Percentiles rank a stretch among this genome's conserved stretches.
Evolutionary conservation across 2,113 vertebrate genomes (phyloP).

Genomic region (Prunella fulvescens): DNA sequence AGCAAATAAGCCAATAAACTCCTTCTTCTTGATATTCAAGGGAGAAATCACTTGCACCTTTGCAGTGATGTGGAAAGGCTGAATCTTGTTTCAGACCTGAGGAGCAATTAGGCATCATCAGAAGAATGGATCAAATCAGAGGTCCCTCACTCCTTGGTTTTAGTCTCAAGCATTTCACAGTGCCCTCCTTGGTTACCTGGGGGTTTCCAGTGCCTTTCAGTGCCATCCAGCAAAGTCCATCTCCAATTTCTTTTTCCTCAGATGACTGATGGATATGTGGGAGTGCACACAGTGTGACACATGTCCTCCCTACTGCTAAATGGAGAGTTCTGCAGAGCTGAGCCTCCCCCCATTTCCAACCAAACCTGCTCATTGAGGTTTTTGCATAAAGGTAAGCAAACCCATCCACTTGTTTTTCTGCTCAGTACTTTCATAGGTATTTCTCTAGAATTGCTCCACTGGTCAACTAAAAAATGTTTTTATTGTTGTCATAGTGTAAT

Average conservation of each 20-base stretch:
- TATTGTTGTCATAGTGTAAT: not conserved
- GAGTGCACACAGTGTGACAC: not conserved
- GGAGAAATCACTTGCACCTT: not conserved
- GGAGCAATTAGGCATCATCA: not conserved
- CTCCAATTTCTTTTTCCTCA: not conserved
- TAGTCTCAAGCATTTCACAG: not conserved
- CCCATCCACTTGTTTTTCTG: not conserved
- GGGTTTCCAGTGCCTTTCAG: not conserved
- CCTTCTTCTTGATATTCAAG: not conserved
- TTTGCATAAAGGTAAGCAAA: not conserved
- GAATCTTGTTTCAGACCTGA: not conserved
- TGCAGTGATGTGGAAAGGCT: not conserved
- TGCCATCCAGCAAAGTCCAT: not conserved
- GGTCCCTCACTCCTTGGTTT: not conserved
- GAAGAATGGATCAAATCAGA: not conserved
- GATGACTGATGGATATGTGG: not conserved
- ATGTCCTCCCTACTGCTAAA: not conserved
- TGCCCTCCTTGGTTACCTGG: not conserved
- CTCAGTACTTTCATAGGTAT: not conserved
- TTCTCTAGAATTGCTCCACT: not conserved
- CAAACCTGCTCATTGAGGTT: not conserved
- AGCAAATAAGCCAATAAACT: not conserved
- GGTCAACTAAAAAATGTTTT: not conserved
- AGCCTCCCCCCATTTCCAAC: not conserved
- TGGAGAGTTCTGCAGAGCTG: not conserved